Percentiles rank a stretch among this genome's conserved stretches.
Conservation (phyloP, 2,797 vertebrate genomes). For the Mallotus villosus region DNA sequence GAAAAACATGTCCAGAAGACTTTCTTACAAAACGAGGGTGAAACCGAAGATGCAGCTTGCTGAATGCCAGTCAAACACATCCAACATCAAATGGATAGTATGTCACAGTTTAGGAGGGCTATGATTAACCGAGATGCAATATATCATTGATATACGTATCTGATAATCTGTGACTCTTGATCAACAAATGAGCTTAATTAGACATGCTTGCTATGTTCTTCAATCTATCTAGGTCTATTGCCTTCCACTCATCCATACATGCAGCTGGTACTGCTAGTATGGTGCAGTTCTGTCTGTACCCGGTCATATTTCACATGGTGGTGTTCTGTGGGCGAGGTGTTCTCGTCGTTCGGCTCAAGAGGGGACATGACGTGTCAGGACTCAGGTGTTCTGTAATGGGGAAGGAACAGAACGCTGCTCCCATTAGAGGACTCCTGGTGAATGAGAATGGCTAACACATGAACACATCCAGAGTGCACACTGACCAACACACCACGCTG, state of each 20-base stretch:
- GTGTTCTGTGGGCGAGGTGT: constrained; percentile 30
- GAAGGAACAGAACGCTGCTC: constrained; percentile 28
- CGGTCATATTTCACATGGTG: background rate
- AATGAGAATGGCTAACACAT: constrained; percentile 27
- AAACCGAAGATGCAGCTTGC: too few relatives aligned
- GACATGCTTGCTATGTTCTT: background rate
- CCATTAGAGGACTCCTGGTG: constrained; percentile 19
- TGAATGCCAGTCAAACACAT: background rate
- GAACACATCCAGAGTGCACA: background rate
- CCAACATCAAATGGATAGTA: background rate
- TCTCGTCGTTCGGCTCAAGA: constrained; percentile 2
- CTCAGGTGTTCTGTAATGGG: constrained; percentile 39
- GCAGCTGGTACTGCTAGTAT: constrained; percentile 20
- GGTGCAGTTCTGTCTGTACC: background rate
- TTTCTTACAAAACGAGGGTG: too few relatives aligned
- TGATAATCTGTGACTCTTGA: background rate
- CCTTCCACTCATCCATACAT: background rate
- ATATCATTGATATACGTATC: background rate
- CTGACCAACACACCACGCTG: constrained; percentile 1
- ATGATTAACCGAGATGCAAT: too few relatives aligned
- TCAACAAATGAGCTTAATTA: background rate
- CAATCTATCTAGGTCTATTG: background rate
- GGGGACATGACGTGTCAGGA: constrained; percentile 36
- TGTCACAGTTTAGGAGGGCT: too few relatives aligned
- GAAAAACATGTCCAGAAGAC: too few relatives aligned